Evolutionary conservation across 2,797 vertebrate genomes (phyloP).

Genomic region (Furcifer pardalis): DNA sequence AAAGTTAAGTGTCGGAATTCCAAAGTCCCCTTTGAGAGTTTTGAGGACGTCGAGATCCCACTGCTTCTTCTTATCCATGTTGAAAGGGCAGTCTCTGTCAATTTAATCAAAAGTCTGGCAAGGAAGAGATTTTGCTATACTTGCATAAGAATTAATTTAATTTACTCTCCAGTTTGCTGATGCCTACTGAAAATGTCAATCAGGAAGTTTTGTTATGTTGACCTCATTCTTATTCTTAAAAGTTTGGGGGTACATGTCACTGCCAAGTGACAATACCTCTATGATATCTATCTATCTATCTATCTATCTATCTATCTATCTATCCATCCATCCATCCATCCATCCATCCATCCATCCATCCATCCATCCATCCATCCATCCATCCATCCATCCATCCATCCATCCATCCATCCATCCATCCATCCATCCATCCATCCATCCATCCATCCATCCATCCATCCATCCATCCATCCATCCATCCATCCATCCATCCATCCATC

Average conservation of each 20-base stretch:
- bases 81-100: constrained; percentile 55
- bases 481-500: too few relatives aligned
- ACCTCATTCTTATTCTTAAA: constrained; percentile 37
- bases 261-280: background rate
- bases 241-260: constrained; percentile 33
- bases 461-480: too few relatives aligned
- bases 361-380: too few relatives aligned
- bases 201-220: constrained; percentile 32
- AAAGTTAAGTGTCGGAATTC: background rate
- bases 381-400: too few relatives aligned
- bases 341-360: too few relatives aligned
- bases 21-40: background rate
- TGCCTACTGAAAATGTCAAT: constrained; percentile 53
- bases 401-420: too few relatives aligned
- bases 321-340: too few relatives aligned
- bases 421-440: too few relatives aligned
- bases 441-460: too few relatives aligned
- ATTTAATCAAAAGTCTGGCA: constrained; percentile 70
- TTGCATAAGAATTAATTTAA: constrained; percentile 76
- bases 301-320: too few relatives aligned
- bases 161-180: constrained; percentile 74
- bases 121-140: constrained; percentile 62
- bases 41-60: background rate
- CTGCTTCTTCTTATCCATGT: constrained; percentile 30
- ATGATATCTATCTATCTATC: too few relatives aligned